Evolutionary conservation across 2,113 vertebrate species (phyloP).

Genomic region (Sula dactylatra): DNA sequence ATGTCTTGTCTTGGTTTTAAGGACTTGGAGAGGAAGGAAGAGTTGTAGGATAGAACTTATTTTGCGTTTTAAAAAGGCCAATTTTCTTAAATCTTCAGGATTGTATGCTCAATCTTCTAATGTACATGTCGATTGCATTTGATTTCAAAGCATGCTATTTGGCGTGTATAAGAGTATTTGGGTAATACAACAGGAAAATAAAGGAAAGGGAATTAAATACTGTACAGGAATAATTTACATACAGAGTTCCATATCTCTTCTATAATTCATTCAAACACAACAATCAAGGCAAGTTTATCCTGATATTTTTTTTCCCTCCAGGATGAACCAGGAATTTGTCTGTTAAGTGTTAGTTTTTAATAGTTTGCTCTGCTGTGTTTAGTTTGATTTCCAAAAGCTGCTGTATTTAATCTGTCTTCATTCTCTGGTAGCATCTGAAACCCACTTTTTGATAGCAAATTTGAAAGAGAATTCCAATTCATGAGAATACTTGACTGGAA

Average conservation of each 20-base stretch:
- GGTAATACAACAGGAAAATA: slow-evolving; percentile 21
- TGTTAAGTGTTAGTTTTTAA: background rate
- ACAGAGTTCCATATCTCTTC: background rate
- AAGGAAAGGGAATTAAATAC: slow-evolving; percentile 23
- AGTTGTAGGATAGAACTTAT: background rate
- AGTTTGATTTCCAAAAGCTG: background rate
- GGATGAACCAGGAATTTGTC: background rate
- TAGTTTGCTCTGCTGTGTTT: background rate
- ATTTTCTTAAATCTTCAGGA: slow-evolving; percentile 1
- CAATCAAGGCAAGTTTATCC: background rate
- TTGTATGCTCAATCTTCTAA: background rate
- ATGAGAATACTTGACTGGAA: background rate
- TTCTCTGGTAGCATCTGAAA: background rate
- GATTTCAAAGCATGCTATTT: slow-evolving; percentile 15
- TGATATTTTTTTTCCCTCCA: background rate
- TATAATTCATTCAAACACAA: background rate
- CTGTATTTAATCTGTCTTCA: background rate
- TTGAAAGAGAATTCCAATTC: background rate
- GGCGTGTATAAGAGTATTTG: background rate
- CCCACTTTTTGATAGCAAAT: background rate
- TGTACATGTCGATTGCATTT: background rate
- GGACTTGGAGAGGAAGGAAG: background rate
- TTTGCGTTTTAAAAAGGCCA: background rate
- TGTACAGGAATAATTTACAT: background rate
- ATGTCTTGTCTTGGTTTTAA: background rate